These are phyloP conservation scores for Lophotriccus pileatus DNA, from an alignment of 2,797 vertebrate species.

Conservation along the genomic window DNA sequence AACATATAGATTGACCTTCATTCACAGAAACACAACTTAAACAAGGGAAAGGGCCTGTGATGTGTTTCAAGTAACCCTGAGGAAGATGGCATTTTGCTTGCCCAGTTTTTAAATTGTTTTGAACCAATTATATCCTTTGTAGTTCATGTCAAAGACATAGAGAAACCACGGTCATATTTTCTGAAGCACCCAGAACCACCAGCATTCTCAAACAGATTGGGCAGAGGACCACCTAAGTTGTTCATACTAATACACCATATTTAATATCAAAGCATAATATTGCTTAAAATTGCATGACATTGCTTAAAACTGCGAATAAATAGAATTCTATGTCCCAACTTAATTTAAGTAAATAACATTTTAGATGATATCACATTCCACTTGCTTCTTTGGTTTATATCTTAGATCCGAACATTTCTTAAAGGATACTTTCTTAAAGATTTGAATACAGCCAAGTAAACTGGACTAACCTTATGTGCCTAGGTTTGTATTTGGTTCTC, in stretches of 20 bases:
- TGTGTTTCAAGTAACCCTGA: background rate
- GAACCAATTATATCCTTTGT: background rate
- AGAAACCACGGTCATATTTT: background rate
- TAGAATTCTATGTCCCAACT: background rate
- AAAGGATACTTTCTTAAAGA: background rate
- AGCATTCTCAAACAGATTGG: background rate
- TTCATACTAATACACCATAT: background rate
- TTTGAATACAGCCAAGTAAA: background rate
- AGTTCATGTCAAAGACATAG: background rate
- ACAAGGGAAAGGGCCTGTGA: background rate
- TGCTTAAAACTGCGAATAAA: background rate
- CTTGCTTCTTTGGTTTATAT: background rate
- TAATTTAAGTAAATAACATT: background rate
- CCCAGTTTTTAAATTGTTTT: background rate
- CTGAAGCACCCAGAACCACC: background rate
- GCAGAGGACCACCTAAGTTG: background rate
- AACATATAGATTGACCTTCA: background rate
- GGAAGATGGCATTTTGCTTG: background rate
- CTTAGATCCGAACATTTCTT: background rate
- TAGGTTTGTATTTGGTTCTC: background rate
- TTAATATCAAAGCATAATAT: background rate
- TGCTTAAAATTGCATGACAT: background rate
- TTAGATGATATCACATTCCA: background rate
- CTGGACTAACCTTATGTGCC: background rate
- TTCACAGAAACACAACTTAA: background rate